Conservation (phyloP, 2,113 vertebrate genomes). For the Gambusia affinis region DNA sequence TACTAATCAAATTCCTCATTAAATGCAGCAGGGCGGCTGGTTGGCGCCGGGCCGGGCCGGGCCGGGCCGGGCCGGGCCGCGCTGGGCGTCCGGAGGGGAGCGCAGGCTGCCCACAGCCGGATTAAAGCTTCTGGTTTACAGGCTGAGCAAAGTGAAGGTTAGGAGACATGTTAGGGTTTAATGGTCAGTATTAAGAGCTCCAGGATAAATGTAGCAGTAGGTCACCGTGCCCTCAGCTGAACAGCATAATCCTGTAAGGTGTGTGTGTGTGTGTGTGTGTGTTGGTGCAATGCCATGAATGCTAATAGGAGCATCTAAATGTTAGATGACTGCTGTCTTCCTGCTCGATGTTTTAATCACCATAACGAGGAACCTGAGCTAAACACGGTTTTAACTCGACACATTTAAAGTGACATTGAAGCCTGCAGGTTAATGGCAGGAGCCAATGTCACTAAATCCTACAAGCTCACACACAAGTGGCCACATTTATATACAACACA, state of each 20-base stretch:
- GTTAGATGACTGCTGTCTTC: constrained; percentile 33
- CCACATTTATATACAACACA: constrained; percentile 23
- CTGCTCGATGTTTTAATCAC: constrained; percentile 45
- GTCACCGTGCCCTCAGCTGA: constrained; percentile 24
- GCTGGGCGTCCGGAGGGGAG: constrained; percentile 6
- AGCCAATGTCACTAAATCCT: constrained; percentile 14
- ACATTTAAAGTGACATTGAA: constrained; percentile 35
- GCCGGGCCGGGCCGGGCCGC: neutral
- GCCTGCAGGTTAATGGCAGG: constrained; percentile 36
- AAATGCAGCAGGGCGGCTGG: constrained; percentile 37
- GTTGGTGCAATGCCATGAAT: constrained; percentile 43
- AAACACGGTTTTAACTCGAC: neutral
- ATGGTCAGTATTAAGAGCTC: constrained; percentile 40
- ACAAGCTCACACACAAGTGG: constrained; percentile 32
- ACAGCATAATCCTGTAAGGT: constrained; percentile 32
- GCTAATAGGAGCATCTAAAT: constrained; percentile 46
- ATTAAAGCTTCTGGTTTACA: constrained; percentile 49
- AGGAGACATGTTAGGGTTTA: constrained; percentile 43
- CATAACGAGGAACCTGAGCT: constrained; percentile 15
- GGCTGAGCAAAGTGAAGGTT: constrained; percentile 49
- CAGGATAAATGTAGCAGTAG: constrained; percentile 17
- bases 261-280: neutral
- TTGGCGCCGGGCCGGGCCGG: constrained; percentile 26
- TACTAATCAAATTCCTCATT: constrained; percentile 70
- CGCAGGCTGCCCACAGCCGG: constrained; percentile 29